Conservation (phyloP, 1,140 invertebrate species). For the Pollicipes pollicipes region DNA sequence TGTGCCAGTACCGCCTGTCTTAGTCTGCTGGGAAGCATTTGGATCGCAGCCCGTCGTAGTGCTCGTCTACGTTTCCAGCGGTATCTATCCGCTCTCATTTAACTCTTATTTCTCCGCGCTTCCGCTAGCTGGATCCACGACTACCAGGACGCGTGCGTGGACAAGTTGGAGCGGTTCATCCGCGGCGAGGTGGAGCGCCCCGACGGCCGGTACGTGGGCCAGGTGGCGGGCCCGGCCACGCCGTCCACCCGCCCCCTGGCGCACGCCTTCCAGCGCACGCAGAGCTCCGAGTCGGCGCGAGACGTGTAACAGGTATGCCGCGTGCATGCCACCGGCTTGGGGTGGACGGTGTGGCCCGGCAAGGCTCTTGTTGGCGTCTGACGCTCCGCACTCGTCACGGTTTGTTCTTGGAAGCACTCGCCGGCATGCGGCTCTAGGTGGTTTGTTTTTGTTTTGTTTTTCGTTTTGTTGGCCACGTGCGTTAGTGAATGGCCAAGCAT, state of each 20-base stretch:
- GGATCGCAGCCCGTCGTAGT: no score
- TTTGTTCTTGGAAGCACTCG: no score
- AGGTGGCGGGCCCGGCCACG: background rate
- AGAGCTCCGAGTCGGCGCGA: slow-evolving; percentile 9
- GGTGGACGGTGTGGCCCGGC: no score
- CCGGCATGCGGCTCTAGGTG: no score
- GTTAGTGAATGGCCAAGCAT: no score
- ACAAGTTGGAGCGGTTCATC: slow-evolving; percentile 71
- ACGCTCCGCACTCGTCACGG: no score
- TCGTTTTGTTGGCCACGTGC: no score
- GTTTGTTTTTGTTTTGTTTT: no score
- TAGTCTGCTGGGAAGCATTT: no score
- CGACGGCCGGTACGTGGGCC: background rate
- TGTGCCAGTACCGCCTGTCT: no score
- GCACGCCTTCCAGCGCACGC: slow-evolving; percentile 16
- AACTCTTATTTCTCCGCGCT: slow-evolving; percentile 2
- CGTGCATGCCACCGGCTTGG: background rate
- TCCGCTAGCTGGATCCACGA: slow-evolving; percentile 83
- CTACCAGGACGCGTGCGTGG: slow-evolving; percentile 97
- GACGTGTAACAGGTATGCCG: slow-evolving; percentile 4
- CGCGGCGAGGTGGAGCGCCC: slow-evolving; percentile 24
- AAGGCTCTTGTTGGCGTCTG: background rate
- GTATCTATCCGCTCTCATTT: background rate
- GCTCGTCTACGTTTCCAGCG: no score
- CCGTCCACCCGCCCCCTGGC: slow-evolving; percentile 11